Evolutionary conservation across 2,888 invertebrate genomes (phyloP).

Genomic region (Chironomus riparius): DNA sequence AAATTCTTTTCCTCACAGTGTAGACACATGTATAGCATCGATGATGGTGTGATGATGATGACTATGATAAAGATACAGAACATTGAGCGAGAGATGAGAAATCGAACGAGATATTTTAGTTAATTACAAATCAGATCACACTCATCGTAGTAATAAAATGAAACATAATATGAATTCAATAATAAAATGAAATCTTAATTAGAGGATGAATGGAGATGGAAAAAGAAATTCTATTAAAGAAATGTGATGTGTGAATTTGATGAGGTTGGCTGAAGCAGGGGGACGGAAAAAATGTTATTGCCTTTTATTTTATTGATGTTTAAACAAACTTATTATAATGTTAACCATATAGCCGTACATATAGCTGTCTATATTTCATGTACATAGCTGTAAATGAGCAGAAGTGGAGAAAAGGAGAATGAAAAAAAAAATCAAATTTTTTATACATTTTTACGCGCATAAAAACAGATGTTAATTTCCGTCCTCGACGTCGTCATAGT

Average conservation of each 20-base stretch:
- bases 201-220: neutral
- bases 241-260: neutral
- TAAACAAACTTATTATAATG: constrained; percentile 6
- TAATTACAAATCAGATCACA: constrained; percentile 27
- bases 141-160: constrained; percentile 19
- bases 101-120: constrained; percentile 1
- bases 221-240: neutral
- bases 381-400: neutral
- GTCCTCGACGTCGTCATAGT: neutral
- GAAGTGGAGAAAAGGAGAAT: neutral
- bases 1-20: too few relatives aligned
- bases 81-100: neutral
- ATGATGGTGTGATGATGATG: neutral
- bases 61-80: neutral
- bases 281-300: too few relatives aligned
- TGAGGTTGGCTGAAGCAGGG: too few relatives aligned
- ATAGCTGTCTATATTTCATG: neutral
- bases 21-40: neutral
- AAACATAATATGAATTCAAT: constrained; percentile 25
- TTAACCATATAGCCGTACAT: neutral
- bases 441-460: neutral
- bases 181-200: constrained; percentile 15
- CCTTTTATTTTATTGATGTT: constrained; percentile 20
- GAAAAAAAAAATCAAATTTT: neutral
- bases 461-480: constrained; percentile 12